A percentile compares a stretch with the other conserved stretches of the same genome.
These are phyloP conservation scores for Phymanthus crucifer DNA, from an alignment of 92 coral and sea anemone species.

Conservation along the genomic window DNA sequence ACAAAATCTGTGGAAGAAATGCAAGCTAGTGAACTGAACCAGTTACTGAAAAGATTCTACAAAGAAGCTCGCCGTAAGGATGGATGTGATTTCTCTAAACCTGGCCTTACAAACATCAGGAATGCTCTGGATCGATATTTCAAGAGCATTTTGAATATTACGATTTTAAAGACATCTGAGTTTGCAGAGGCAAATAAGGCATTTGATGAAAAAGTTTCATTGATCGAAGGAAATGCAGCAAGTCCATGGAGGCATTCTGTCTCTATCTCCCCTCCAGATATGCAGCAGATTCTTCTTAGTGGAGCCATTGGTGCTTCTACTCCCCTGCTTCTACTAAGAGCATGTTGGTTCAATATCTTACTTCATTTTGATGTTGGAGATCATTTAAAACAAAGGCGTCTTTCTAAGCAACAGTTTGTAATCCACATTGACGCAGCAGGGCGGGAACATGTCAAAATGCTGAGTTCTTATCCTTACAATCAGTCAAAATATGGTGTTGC, in stretches of 20 bases:
- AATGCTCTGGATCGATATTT: constrained; percentile 38
- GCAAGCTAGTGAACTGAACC: constrained; percentile 29
- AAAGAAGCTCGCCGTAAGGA: constrained; percentile 42
- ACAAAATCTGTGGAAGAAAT: constrained; percentile 23
- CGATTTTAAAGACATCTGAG: constrained; percentile 37
- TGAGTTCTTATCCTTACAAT: constrained; percentile 26
- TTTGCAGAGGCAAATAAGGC: constrained; percentile 44
- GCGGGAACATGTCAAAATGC: constrained; percentile 34
- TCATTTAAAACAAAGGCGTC: constrained; percentile 45
- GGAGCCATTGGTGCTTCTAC: constrained; percentile 34
- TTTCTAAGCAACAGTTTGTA: constrained; percentile 45
- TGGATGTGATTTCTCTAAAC: constrained; percentile 50
- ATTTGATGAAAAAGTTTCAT: constrained; percentile 36
- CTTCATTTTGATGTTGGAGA: constrained; percentile 52
- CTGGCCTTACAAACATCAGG: constrained; percentile 44
- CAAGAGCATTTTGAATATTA: constrained; percentile 13
- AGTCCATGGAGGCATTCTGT: constrained; percentile 47
- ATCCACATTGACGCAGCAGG: constrained; percentile 26
- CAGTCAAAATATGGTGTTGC: constrained; percentile 33
- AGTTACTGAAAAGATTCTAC: constrained; percentile 32
- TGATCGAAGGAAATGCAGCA: constrained; percentile 27
- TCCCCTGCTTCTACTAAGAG: constrained; percentile 30
- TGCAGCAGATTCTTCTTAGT: constrained; percentile 28
- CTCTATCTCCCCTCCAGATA: constrained; percentile 42
- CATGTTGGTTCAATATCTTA: constrained; percentile 47